These are phyloP conservation scores for Diabrotica balteata DNA, from an alignment of 2,888 invertebrate genomes.

Conservation along the genomic window DNA sequence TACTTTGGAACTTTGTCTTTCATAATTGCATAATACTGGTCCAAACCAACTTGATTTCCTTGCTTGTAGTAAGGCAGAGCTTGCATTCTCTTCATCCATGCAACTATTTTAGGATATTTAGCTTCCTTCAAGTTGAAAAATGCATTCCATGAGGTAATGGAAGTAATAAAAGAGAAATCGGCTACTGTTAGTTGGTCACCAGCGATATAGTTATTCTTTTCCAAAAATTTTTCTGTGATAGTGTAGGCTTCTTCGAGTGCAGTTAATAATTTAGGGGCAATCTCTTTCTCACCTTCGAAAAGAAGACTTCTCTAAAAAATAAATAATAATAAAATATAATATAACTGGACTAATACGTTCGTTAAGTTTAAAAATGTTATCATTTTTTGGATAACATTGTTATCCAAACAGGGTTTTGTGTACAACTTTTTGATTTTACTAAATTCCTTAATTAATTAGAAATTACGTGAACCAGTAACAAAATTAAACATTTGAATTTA, in stretches of 20 bases:
- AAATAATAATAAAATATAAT: background rate
- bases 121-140: slow-evolving; percentile 33
- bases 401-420: too few species aligned
- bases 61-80: slow-evolving; percentile 48
- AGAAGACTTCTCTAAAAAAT: background rate
- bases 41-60: slow-evolving; percentile 2
- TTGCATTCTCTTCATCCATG: slow-evolving; percentile 55
- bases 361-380: too few species aligned
- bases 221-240: slow-evolving; percentile 55
- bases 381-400: too few species aligned
- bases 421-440: too few species aligned
- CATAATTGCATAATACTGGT: too few species aligned
- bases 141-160: slow-evolving; percentile 34
- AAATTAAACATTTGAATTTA: too few species aligned
- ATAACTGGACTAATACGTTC: too few species aligned
- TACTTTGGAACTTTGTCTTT: too few species aligned
- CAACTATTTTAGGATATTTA: slow-evolving; percentile 42
- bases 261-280: background rate
- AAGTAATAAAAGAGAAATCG: slow-evolving; percentile 41
- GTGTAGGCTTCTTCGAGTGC: background rate
- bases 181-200: slow-evolving; percentile 44
- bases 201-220: slow-evolving; percentile 43
- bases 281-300: slow-evolving; percentile 1
- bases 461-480: too few species aligned
- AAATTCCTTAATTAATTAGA: too few species aligned